These are phyloP conservation scores for Blennius ocellaris DNA, from an alignment of 2,113 vertebrate species.

Conservation along the genomic window DNA sequence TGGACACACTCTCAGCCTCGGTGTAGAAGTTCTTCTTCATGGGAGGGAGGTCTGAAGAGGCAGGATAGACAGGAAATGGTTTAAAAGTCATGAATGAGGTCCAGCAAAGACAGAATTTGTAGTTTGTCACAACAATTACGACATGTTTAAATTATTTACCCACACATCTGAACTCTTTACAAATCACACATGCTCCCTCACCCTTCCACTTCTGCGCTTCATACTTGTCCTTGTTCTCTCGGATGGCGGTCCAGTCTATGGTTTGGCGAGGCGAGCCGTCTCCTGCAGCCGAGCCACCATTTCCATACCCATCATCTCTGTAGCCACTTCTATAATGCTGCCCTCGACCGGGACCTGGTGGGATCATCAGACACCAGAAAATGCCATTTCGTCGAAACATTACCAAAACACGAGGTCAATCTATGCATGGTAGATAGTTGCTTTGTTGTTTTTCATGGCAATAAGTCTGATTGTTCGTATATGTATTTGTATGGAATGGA, in stretches of 20 bases:
- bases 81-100: no score
- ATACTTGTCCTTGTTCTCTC: conserved; percentile 89
- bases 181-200: conserved; percentile 61
- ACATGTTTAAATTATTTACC: no score
- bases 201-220: conserved; percentile 93
- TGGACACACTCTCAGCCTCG: conserved; percentile 83
- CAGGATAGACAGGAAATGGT: no score
- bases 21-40: conserved; percentile 93
- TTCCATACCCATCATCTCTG: background rate
- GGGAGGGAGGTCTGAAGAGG: conserved; percentile 85
- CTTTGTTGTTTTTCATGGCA: no score
- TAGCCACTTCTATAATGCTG: background rate
- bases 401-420: no score
- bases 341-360: conserved; percentile 19
- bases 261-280: background rate
- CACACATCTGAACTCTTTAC: no score
- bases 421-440: no score
- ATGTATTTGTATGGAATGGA: no score
- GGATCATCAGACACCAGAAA: conserved; percentile 2
- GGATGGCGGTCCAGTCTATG: conserved; percentile 89
- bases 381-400: background rate
- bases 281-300: conserved; percentile 23
- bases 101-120: no score
- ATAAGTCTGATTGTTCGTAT: no score
- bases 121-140: no score